Conservation (phyloP, 2,888 invertebrate genomes). For the Stenichneumon culpator region DNA sequence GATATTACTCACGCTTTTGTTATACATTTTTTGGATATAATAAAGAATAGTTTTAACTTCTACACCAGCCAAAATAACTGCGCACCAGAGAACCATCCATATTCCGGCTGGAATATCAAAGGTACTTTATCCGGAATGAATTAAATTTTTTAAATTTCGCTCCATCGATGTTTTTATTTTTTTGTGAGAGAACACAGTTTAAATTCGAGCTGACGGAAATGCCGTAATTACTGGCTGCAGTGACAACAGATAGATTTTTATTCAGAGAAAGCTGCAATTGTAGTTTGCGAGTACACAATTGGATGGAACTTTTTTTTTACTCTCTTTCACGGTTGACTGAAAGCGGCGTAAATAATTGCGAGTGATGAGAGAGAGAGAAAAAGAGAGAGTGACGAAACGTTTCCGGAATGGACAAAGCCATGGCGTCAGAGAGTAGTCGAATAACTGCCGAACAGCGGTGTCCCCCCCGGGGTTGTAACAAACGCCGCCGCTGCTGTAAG, state of each 20-base stretch:
- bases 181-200: not conserved
- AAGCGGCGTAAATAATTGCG: slow-evolving; percentile 43
- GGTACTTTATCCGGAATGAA: not conserved
- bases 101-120: no score
- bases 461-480: slow-evolving; percentile 44
- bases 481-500: slow-evolving; percentile 37
- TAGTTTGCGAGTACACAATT: slow-evolving; percentile 50
- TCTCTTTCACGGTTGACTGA: slow-evolving; percentile 61
- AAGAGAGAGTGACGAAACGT: slow-evolving; percentile 54
- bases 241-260: slow-evolving; percentile 45
- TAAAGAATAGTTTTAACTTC: no score
- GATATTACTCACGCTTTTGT: no score
- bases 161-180: not conserved
- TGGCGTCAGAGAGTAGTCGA: slow-evolving; percentile 25
- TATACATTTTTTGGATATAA: no score
- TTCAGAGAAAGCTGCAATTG: slow-evolving; percentile 60
- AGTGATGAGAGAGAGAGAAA: slow-evolving; percentile 23
- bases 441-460: slow-evolving; percentile 8
- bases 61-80: no score
- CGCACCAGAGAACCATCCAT: no score
- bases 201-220: slow-evolving; percentile 43
- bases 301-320: slow-evolving; percentile 52
- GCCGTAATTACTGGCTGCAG: slow-evolving; percentile 22
- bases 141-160: not conserved
- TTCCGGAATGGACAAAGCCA: slow-evolving; percentile 62